phyloP scores from a whole-genome alignment of 2,113 vertebrate genomes.

The Rhinolophus sinicus region DNA sequence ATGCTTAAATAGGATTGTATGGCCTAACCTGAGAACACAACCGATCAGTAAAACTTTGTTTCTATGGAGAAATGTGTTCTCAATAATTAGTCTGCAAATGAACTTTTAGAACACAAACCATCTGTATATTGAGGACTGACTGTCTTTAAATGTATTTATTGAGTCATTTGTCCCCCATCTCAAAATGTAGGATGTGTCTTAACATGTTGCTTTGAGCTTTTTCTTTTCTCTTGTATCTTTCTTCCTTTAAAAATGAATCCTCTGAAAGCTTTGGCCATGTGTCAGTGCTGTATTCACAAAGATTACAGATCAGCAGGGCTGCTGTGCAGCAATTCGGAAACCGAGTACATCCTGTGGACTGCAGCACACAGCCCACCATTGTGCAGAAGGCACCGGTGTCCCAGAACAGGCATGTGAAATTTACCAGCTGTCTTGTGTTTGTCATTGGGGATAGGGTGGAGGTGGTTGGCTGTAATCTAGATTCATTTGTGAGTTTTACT shows the following conservation, averaged over 20 bases:
- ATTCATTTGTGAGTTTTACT: slow-evolving; percentile 40
- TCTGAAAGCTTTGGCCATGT: slow-evolving; percentile 49
- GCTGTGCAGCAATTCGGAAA: slow-evolving; percentile 69
- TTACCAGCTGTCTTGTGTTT: slow-evolving; percentile 62
- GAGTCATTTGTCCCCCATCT: neutral
- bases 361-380: slow-evolving; percentile 14
- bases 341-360: neutral
- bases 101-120: slow-evolving; percentile 33
- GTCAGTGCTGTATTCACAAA: slow-evolving; percentile 56
- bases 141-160: slow-evolving; percentile 42
- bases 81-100: slow-evolving; percentile 14
- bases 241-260: slow-evolving; percentile 60
- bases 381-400: neutral
- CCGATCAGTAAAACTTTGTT: neutral
- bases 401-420: slow-evolving; percentile 65
- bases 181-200: slow-evolving; percentile 54
- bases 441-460: slow-evolving; percentile 38
- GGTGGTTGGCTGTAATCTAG: slow-evolving; percentile 40
- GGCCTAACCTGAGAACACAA: neutral
- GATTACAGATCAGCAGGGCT: slow-evolving; percentile 59
- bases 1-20: neutral
- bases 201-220: slow-evolving; percentile 56
- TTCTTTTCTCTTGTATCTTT: slow-evolving; percentile 58
- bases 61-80: neutral
- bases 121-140: neutral